These are phyloP conservation scores for Corythaeola cristata DNA, from an alignment of 2,113 vertebrate species.

Conservation along the genomic window DNA sequence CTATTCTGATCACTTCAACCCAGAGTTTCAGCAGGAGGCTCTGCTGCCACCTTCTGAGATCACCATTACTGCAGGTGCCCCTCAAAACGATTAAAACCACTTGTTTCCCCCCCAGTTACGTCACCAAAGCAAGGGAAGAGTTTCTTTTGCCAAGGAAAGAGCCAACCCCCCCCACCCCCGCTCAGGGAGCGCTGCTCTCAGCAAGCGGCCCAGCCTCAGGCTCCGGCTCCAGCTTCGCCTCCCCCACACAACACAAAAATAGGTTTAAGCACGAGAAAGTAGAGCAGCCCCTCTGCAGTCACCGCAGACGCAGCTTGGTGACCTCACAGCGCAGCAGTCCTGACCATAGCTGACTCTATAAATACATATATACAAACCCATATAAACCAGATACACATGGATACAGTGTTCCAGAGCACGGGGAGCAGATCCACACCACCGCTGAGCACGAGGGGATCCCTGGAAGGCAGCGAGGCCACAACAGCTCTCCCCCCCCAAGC, in stretches of 20 bases:
- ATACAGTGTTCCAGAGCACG: fast-evolving
- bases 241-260: not conserved
- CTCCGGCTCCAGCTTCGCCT: not conserved
- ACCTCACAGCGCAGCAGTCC: not conserved
- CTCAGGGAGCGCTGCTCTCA: not conserved
- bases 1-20: fast-evolving
- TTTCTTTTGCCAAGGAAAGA: not conserved
- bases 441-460: fast-evolving
- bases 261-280: not conserved
- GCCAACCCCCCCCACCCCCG: no score
- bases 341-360: no score
- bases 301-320: fast-evolving
- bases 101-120: not conserved
- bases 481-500: not conserved
- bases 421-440: fast-evolving
- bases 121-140: no score
- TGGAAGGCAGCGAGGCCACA: fast-evolving
- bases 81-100: not conserved
- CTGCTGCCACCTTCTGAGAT: not conserved
- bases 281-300: not conserved
- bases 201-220: not conserved
- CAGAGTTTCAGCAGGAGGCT: not conserved
- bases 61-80: not conserved
- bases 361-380: fast-evolving
- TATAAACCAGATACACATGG: fast-evolving